phyloP scores from a whole-genome alignment of 2,113 vertebrate species.

The Hippocampus zosterae region DNA sequence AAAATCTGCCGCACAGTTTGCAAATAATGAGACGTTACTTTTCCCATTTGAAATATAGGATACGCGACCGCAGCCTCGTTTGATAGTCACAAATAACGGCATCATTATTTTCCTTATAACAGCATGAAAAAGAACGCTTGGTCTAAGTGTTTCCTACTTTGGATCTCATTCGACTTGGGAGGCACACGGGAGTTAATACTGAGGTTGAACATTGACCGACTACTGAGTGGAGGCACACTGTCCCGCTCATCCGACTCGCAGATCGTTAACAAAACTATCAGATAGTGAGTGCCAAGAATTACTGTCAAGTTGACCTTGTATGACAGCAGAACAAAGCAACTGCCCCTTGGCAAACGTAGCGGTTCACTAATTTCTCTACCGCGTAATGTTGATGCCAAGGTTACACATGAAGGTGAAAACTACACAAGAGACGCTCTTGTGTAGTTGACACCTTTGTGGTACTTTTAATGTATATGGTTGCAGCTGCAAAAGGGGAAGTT shows the following conservation, averaged over 20 bases:
- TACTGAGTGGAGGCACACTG: neutral
- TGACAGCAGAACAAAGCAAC: neutral
- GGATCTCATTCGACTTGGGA: neutral
- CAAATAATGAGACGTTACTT: too few relatives aligned
- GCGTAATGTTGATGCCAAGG: neutral
- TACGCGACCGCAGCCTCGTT: neutral
- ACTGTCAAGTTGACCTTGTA: neutral
- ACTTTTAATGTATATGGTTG: neutral
- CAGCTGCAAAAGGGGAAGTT: neutral
- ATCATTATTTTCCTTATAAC: neutral
- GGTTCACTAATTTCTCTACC: neutral
- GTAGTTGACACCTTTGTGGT: neutral
- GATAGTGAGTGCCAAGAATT: neutral
- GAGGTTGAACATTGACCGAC: conserved; percentile 31
- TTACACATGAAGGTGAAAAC: neutral
- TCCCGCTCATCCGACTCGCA: too few relatives aligned
- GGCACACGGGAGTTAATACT: neutral
- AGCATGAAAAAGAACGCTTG: neutral
- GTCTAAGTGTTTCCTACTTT: neutral
- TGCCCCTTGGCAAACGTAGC: neutral
- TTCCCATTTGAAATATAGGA: too few relatives aligned
- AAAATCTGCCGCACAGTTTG: too few relatives aligned
- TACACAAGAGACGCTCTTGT: too few relatives aligned
- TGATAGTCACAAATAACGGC: neutral
- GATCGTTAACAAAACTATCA: neutral